Percentiles rank a stretch among this genome's conserved stretches.
Evolutionary conservation across 2,797 vertebrate genomes (phyloP).

Genomic region (Nothura maculosa): DNA sequence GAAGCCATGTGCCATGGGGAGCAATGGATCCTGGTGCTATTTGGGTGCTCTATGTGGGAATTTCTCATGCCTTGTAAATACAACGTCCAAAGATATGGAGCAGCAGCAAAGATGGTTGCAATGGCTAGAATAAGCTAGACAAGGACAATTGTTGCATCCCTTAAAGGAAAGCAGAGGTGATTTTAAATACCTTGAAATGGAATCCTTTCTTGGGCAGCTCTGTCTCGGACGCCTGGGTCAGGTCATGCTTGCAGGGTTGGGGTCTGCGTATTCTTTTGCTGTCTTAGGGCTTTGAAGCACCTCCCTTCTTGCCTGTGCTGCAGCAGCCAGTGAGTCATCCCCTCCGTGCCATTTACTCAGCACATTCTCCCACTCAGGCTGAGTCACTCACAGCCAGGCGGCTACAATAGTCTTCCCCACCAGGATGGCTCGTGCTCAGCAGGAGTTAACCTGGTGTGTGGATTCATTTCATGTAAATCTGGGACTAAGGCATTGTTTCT

Average conservation of each 20-base stretch:
- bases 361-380: slow-evolving; percentile 49
- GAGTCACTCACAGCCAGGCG: background rate
- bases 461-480: background rate
- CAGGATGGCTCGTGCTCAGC: background rate
- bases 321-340: slow-evolving; percentile 24
- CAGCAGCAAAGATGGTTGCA: background rate
- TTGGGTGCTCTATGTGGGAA: background rate
- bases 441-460: background rate
- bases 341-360: slow-evolving; percentile 15
- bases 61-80: background rate
- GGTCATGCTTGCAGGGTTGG: background rate
- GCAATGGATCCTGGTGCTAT: background rate
- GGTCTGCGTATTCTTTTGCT: background rate
- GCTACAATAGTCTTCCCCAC: background rate
- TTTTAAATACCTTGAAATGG: background rate
- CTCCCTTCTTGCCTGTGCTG: background rate
- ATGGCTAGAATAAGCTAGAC: background rate
- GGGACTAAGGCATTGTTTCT: background rate
- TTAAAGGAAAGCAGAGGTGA: background rate
- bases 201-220: background rate
- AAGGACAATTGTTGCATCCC: background rate
- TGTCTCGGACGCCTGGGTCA: background rate
- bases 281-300: background rate
- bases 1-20: accelerated
- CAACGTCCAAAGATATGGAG: background rate